These are phyloP conservation scores for Lepus europaeus DNA, from an alignment of 2,113 vertebrate species.

Conservation along the genomic window DNA sequence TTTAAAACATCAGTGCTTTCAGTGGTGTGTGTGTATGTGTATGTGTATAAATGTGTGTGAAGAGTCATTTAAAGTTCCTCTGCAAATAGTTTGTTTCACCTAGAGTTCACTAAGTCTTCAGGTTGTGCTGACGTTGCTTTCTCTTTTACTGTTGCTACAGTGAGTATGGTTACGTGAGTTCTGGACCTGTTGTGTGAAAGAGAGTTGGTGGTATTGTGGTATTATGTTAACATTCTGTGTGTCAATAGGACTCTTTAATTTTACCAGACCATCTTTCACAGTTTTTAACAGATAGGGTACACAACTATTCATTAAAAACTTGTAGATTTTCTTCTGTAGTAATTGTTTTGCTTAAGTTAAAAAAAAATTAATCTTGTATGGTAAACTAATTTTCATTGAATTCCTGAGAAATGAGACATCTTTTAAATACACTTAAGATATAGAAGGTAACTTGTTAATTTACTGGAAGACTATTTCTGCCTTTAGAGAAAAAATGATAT, in stretches of 20 bases:
- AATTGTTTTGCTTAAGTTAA: constrained; percentile 42
- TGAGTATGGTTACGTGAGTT: constrained; percentile 39
- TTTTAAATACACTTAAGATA: constrained; percentile 44
- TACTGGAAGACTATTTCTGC: constrained; percentile 24
- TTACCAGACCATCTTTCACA: constrained; percentile 21
- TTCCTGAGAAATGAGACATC: constrained; percentile 12
- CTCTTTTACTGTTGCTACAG: constrained; percentile 3
- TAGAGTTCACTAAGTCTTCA: constrained; percentile 33
- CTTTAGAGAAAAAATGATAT: constrained; percentile 57
- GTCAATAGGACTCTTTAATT: neutral
- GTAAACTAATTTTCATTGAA: constrained; percentile 44
- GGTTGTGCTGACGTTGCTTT: constrained; percentile 48
- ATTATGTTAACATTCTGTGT: constrained; percentile 29
- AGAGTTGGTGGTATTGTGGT: neutral
- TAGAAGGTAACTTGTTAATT: constrained; percentile 44
- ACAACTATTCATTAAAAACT: constrained; percentile 50
- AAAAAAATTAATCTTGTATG: neutral
- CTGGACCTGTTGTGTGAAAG: neutral
- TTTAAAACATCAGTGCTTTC: constrained; percentile 56
- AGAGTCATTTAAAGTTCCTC: constrained; percentile 38
- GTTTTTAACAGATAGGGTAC: constrained; percentile 16
- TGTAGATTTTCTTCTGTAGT: constrained; percentile 46
- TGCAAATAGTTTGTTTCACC: constrained; percentile 34
- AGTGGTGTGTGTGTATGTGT: neutral
- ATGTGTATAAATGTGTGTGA: neutral